phyloP scores from a whole-genome alignment of 2,113 vertebrate genomes.

The Stigmatopora nigra region DNA sequence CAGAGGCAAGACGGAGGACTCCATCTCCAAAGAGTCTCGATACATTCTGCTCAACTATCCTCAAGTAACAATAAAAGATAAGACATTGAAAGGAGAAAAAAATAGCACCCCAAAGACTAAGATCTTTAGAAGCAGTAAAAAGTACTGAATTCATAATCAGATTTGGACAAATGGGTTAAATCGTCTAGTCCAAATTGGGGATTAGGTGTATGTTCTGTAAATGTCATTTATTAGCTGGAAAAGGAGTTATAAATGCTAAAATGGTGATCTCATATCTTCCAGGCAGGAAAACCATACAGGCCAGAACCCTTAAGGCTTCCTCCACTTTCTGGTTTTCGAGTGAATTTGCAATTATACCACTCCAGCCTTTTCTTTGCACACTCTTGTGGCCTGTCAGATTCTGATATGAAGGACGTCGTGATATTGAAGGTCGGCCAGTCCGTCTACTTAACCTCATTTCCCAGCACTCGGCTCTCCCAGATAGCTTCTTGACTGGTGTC shows the following conservation, averaged over 20 bases:
- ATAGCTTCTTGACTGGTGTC: constrained; percentile 59
- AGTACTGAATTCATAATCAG: constrained; percentile 34
- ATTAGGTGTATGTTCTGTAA: constrained; percentile 9
- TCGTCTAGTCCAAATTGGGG: constrained; percentile 17
- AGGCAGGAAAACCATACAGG: constrained; percentile 45
- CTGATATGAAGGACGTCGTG: constrained; percentile 47
- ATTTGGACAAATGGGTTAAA: constrained; percentile 18
- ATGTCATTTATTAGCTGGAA: constrained; percentile 24
- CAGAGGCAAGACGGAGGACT: constrained; percentile 57
- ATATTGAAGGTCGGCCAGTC: constrained; percentile 63
- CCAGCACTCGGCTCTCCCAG: constrained; percentile 43
- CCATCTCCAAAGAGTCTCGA: constrained; percentile 57
- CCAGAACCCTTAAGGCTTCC: constrained; percentile 46
- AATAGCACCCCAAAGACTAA: constrained; percentile 56
- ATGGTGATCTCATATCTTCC: constrained; percentile 39
- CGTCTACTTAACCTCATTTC: constrained; percentile 61
- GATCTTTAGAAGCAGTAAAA: constrained; percentile 38
- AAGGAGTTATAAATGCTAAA: constrained; percentile 32
- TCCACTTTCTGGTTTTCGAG: constrained; percentile 51
- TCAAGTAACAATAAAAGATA: constrained; percentile 49
- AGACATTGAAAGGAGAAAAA: constrained; percentile 47
- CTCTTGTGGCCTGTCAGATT: constrained; percentile 56
- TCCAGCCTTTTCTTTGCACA: constrained; percentile 38
- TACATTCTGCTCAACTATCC: constrained; percentile 49
- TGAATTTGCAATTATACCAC: constrained; percentile 58